Evolutionary conservation across 2,888 invertebrate genomes (phyloP).

Genomic region (Oeneis ivallda): DNA sequence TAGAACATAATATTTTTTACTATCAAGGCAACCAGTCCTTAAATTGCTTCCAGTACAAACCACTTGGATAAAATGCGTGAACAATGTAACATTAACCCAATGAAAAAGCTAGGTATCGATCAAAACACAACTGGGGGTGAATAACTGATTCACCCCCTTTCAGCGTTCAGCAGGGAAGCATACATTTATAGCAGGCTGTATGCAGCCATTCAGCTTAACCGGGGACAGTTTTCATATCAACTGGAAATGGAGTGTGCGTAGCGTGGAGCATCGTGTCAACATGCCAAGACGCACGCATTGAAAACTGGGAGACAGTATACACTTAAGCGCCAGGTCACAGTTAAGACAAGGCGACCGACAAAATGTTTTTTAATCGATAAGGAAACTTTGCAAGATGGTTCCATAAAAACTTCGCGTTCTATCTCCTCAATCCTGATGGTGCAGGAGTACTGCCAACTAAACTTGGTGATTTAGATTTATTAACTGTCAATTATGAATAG

Average conservation of each 20-base stretch:
- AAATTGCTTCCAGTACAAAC: no score
- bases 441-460: no score
- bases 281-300: slow-evolving; percentile 73
- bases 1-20: no score
- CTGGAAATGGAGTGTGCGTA: slow-evolving; percentile 71
- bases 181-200: slow-evolving; percentile 29
- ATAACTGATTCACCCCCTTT: slow-evolving; percentile 42
- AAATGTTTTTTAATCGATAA: no score
- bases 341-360: neutral
- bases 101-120: slow-evolving; percentile 33
- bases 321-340: neutral
- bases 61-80: no score
- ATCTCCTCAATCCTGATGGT: no score
- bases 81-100: neutral
- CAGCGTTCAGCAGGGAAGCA: slow-evolving; percentile 18
- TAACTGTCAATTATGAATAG: no score
- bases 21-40: no score
- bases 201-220: slow-evolving; percentile 53
- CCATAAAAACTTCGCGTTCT: no score
- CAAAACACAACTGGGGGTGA: slow-evolving; percentile 40
- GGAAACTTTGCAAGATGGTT: no score
- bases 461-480: no score
- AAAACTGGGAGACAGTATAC: slow-evolving; percentile 48
- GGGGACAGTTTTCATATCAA: slow-evolving; percentile 64
- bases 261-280: slow-evolving; percentile 61